Evolutionary conservation across 2,888 invertebrate genomes (phyloP), one percentile per base, ranked within the genome.

Genomic region (Thelaira solivaga): DNA sequence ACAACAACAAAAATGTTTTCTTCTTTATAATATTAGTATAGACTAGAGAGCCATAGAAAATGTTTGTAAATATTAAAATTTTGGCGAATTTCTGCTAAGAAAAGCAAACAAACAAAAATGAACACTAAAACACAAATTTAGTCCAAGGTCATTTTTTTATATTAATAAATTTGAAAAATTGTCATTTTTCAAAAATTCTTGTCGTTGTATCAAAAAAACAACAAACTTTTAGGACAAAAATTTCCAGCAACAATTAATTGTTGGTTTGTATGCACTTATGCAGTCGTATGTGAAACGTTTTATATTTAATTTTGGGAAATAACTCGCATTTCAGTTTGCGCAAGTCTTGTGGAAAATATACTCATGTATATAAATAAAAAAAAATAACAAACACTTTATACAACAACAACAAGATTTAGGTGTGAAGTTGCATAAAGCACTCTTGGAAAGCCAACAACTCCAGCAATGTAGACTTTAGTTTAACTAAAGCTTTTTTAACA

Each of bases 81-180:
- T 61, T 43, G 43, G 8, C 13, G 1, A 47, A 49, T 36, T 34
- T 34, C 49, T 41, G 1, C 49, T n/a, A n/a, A n/a, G n/a, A n/a
- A n/a, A n/a, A n/a, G n/a, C n/a, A n/a, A n/a, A n/a, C n/a, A n/a
- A n/a, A n/a, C n/a, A n/a, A n/a, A n/a, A n/a, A n/a, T n/a, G 68
- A 47, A 49, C 31, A 11, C 20, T 18, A 59, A 59, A 59, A 47
- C 51, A 36, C 1, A 13, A 34, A 74, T 69, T 65, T 74, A 69
- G 74, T 61, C 65, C 78, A 78, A 78, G 78, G 78, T 74, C 78
- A 71, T 24, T 39, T 73, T 55, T n/a, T n/a, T 62, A 22, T 67
- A 41, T 61, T 13, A 57, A 72, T 57, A 71, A 65, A 73, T 73
- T 53, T 74, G 16, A 61, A 67, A 74, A 68, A 45, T 53, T 53